Conservation (phyloP, 2,888 invertebrate genomes). For the Erynnis tages region DNA sequence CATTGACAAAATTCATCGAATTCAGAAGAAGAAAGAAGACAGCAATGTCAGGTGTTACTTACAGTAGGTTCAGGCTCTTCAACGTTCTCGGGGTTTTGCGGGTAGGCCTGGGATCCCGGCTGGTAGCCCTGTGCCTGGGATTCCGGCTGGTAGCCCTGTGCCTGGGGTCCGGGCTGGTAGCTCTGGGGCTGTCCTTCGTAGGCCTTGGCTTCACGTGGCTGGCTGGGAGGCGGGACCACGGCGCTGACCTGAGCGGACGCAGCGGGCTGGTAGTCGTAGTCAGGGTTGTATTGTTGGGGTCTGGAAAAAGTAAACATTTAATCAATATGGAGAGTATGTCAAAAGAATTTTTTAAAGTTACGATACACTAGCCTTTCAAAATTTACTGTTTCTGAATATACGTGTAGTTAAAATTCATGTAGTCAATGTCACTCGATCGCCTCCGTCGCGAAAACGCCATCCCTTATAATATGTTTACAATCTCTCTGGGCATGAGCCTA, state of each 20-base stretch:
- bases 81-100: constrained; percentile 28
- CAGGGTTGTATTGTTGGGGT: constrained; percentile 39
- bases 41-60: no score
- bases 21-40: no score
- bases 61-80: constrained; percentile 69
- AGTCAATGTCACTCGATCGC: no score
- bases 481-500: no score
- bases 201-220: constrained; percentile 40
- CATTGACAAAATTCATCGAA: no score
- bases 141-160: constrained; percentile 24
- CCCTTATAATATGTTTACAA: no score
- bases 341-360: no score
- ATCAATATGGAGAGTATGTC: background rate
- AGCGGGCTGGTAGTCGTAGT: constrained; percentile 38
- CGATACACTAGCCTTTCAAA: no score
- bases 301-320: constrained; percentile 29
- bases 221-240: constrained; percentile 29
- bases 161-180: constrained; percentile 1
- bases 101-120: constrained; percentile 23
- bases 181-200: constrained; percentile 21
- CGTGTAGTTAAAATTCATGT: no score
- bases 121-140: constrained; percentile 22
- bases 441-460: no score
- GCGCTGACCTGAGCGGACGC: constrained; percentile 36
- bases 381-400: no score